Base-by-base conservation (phyloP, 2,888 invertebrate species). In the Lapara coniferarum region DNA sequence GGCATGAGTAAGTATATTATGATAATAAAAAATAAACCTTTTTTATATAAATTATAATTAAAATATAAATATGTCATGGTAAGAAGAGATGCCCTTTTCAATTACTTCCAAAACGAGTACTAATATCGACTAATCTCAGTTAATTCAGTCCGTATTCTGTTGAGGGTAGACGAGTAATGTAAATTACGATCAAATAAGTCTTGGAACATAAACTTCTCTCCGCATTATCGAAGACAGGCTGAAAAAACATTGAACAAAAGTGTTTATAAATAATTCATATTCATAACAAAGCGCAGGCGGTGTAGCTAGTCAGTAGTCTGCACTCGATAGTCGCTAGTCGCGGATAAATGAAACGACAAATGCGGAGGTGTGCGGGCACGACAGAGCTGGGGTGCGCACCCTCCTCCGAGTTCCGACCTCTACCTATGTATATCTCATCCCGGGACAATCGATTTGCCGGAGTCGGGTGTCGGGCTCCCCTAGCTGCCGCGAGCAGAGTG, bases 361-460 rank as follows among this genome's bases (percentile, higher is more conserved):
- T 85, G 83, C 76, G 71, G 53, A 71, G 75, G 71, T 76, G 74
- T 71, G 76, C 75, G 77, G 74, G 84, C 73, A 78, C 77, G 85
- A 85, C 74, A 75, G 88, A 84, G 90, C 80, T 88, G 89, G 91
- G 91, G 91, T 85, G 83, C 77, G 75, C 70, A 70, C 70, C 70
- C 70, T 30, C 69, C 73, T 74, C 71, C 72, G 77, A 78, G 77
- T 76, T 74, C 78, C 72, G 77, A 78, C 77, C 76, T 74, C 78
- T 78, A 79, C 78, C 78, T 80, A 77, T 74, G 66, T 63, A 68
- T 68, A 55, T 73, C 81, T 77, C 80, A 72, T 75, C 77, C 74
- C 85, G 83, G 87, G 86, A 88, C 90, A 91, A 93, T 93, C 92
- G 93, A 93, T 92, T 88, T 86, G 84, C 84, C 80, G 81, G 81